These are phyloP conservation scores for Trochalopteron elliotii DNA, from an alignment of 2,113 vertebrate genomes.

Conservation along the genomic window DNA sequence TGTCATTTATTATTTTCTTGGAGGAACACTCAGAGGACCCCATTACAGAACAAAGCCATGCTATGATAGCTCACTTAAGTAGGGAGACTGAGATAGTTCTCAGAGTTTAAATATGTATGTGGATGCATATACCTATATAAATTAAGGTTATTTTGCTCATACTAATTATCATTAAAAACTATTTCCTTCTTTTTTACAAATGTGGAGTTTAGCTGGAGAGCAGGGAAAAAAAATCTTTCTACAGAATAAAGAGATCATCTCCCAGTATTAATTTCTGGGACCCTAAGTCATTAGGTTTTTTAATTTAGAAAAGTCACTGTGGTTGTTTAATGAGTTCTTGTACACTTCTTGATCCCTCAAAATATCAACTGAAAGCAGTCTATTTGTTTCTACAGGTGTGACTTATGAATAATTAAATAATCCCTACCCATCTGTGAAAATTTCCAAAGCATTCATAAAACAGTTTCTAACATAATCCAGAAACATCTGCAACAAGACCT, in stretches of 20 bases:
- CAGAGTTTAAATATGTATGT: no score
- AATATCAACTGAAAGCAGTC: not conserved
- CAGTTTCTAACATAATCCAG: not conserved
- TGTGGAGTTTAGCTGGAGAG: not conserved
- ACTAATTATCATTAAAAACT: no score
- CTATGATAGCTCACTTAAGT: not conserved
- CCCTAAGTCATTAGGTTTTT: not conserved
- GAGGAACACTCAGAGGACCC: not conserved
- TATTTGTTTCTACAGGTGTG: not conserved
- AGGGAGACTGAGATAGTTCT: no score
- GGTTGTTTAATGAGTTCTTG: not conserved
- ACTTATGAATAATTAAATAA: not conserved
- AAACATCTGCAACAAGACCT: fast-evolving
- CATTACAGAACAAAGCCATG: not conserved
- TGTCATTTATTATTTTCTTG: not conserved
- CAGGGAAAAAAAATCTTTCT: not conserved
- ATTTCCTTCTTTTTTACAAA: not conserved
- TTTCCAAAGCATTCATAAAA: not conserved
- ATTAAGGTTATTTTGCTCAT: no score
- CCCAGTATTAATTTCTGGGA: not conserved
- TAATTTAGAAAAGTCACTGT: not conserved
- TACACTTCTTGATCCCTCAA: not conserved
- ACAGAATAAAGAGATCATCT: not conserved
- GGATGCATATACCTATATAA: no score
- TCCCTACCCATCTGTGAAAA: not conserved